phyloP scores from a whole-genome alignment of 1,140 invertebrate genomes.

The Zaprionus gabonicus region DNA sequence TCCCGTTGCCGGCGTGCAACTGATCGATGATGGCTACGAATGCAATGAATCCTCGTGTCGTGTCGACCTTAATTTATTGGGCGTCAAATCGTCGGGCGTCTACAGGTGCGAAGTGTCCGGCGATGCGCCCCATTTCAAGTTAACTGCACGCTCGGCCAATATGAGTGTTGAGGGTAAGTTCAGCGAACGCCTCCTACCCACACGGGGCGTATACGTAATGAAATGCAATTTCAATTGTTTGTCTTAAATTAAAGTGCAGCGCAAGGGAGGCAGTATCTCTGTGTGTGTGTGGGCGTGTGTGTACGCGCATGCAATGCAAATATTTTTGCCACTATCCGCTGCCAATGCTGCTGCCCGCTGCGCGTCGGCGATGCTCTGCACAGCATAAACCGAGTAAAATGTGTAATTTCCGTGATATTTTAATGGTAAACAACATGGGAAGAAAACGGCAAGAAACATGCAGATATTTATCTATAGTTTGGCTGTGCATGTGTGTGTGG shows the following conservation, averaged over 20 bases:
- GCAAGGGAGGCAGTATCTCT: slow-evolving; percentile 2
- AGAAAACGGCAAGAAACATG: slow-evolving; percentile 70
- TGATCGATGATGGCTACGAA: slow-evolving; percentile 90
- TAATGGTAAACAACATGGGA: slow-evolving; percentile 77
- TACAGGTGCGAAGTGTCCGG: slow-evolving; percentile 88
- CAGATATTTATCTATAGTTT: slow-evolving; percentile 29
- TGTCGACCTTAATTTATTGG: slow-evolving; percentile 85
- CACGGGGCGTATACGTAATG: slow-evolving; percentile 54
- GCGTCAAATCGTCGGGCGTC: slow-evolving; percentile 85
- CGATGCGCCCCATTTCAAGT: slow-evolving; percentile 87
- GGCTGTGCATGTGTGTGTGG: not conserved
- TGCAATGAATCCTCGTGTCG: slow-evolving; percentile 85
- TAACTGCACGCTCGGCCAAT: slow-evolving; percentile 86
- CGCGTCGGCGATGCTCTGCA: slow-evolving; percentile 41
- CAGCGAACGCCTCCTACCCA: not conserved
- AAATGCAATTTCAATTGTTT: slow-evolving; percentile 74
- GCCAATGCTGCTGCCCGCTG: slow-evolving; percentile 31
- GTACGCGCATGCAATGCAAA: slow-evolving; percentile 48
- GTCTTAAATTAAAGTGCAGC: slow-evolving; percentile 65
- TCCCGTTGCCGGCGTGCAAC: slow-evolving; percentile 87
- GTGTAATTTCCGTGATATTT: slow-evolving; percentile 83
- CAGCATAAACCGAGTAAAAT: slow-evolving; percentile 81
- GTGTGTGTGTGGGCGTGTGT: slow-evolving; percentile 16
- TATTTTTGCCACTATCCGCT: slow-evolving; percentile 53
- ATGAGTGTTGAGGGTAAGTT: slow-evolving; percentile 87